phyloP scores from a whole-genome alignment of 2,888 invertebrate species.

The Microplitis manilae region DNA sequence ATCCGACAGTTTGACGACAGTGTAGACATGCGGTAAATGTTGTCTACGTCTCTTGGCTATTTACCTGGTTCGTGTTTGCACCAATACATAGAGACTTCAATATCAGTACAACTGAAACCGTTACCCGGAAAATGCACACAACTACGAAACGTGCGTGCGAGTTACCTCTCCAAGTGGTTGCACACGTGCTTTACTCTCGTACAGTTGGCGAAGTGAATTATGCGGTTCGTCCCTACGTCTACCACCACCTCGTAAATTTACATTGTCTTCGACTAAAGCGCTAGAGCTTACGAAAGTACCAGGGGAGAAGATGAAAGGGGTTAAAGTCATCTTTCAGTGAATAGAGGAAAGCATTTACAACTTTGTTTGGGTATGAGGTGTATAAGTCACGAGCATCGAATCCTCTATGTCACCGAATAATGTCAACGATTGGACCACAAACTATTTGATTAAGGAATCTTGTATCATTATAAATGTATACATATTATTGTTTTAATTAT shows the following conservation, averaged over 20 bases:
- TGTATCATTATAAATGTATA: not conserved
- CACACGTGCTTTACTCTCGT: constrained; percentile 26
- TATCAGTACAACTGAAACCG: constrained; percentile 23
- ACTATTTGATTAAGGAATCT: not conserved
- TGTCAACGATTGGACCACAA: constrained; percentile 10
- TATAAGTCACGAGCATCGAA: not conserved
- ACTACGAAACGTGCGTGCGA: constrained; percentile 1
- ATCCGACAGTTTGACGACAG: constrained; percentile 5
- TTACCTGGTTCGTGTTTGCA: constrained; percentile 33
- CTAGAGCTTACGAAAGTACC: constrained; percentile 10
- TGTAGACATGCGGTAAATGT: constrained; percentile 32
- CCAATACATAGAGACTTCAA: constrained; percentile 27
- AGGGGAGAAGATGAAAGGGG: constrained; percentile 2
- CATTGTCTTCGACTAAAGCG: constrained; percentile 51
- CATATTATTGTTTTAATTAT: not conserved
- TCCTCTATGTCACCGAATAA: constrained; percentile 5
- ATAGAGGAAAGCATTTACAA: constrained; percentile 2
- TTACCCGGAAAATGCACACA: not conserved
- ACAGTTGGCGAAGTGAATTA: constrained; percentile 57
- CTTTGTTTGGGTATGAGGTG: constrained; percentile 9
- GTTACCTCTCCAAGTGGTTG: constrained; percentile 11
- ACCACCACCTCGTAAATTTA: constrained; percentile 63
- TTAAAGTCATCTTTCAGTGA: constrained; percentile 5
- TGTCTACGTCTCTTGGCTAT: constrained; percentile 30
- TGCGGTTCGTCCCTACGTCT: constrained; percentile 58